Conservation (phyloP, 1,140 invertebrate genomes). For the Mamestra configurata region DNA sequence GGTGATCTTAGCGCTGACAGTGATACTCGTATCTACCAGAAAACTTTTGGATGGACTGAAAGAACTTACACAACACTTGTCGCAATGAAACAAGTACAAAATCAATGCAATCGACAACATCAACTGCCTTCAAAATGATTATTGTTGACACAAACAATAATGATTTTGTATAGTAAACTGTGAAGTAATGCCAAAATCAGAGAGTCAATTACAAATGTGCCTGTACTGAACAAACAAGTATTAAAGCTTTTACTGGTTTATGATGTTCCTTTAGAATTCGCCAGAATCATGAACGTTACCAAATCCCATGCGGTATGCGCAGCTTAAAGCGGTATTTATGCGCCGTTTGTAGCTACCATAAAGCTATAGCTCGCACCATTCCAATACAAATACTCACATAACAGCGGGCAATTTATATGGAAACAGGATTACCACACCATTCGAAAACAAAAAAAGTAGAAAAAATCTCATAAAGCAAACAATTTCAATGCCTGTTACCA, state of each 20-base stretch:
- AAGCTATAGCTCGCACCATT: conserved; percentile 22
- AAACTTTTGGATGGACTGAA: too few relatives aligned
- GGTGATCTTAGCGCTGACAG: too few relatives aligned
- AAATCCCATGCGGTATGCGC: conserved; percentile 4
- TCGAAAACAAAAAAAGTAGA: neutral
- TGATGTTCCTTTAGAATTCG: neutral
- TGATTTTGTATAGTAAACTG: too few relatives aligned
- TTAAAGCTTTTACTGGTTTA: neutral
- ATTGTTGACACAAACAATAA: too few relatives aligned
- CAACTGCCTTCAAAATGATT: too few relatives aligned
- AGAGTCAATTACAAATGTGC: too few relatives aligned
- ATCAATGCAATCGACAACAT: too few relatives aligned
- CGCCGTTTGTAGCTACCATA: neutral
- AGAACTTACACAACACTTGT: too few relatives aligned
- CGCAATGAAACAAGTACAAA: too few relatives aligned
- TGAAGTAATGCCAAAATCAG: too few relatives aligned
- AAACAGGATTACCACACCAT: conserved; percentile 26
- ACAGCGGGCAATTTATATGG: conserved; percentile 6
- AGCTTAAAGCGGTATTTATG: conserved; percentile 21
- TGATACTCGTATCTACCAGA: too few relatives aligned
- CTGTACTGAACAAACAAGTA: neutral
- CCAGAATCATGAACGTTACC: neutral
- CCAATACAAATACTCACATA: conserved; percentile 8
- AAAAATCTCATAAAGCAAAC: neutral
- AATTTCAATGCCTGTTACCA: neutral